Conservation (phyloP, 2,797 vertebrate genomes). For the Platalea minor region DNA sequence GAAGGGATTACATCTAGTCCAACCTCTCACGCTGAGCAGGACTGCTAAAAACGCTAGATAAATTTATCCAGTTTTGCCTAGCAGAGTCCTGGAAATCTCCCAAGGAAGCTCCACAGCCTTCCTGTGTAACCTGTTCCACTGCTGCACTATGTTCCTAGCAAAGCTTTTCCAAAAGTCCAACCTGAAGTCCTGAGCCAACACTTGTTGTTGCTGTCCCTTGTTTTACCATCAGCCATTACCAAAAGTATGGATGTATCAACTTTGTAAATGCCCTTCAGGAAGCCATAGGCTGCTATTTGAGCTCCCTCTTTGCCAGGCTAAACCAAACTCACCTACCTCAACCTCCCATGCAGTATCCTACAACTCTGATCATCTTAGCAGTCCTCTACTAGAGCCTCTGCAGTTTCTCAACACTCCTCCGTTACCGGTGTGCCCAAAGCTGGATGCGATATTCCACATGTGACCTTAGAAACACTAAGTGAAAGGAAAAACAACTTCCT, state of each 20-base stretch:
- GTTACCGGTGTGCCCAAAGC: not conserved
- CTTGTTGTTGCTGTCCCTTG: not conserved
- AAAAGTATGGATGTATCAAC: not conserved
- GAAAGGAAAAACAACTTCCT: conserved; percentile 2
- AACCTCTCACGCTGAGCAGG: not conserved
- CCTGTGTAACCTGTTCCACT: not conserved
- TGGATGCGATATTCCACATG: not conserved
- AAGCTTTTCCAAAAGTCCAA: not conserved
- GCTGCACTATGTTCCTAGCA: not conserved
- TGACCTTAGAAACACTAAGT: not conserved
- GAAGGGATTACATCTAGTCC: not conserved
- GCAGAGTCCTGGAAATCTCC: not conserved
- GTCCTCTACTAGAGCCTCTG: not conserved
- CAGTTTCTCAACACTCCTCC: not conserved
- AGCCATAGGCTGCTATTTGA: not conserved
- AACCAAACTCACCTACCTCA: not conserved
- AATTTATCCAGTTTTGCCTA: not conserved
- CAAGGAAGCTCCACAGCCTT: not conserved
- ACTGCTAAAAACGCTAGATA: not conserved
- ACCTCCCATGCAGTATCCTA: not conserved
- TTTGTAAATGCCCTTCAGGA: not conserved
- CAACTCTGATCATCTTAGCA: not conserved
- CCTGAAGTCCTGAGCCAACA: not conserved
- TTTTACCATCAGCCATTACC: not conserved
- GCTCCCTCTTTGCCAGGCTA: not conserved